These are phyloP conservation scores for Caenorhabditis sinica DNA, from an alignment of 2,888 invertebrate genomes.

Conservation along the genomic window DNA sequence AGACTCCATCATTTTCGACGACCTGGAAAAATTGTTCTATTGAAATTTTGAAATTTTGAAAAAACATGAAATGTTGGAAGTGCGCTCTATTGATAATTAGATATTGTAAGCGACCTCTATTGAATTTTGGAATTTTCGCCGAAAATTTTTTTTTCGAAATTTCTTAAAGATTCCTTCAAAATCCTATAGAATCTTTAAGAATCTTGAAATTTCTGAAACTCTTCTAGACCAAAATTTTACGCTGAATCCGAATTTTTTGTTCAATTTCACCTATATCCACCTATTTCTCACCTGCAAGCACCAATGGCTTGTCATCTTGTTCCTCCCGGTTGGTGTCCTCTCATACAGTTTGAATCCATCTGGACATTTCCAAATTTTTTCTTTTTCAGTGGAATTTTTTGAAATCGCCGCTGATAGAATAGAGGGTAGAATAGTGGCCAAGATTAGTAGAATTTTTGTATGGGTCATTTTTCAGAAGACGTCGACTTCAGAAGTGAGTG, in stretches of 20 bases:
- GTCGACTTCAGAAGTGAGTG: not conserved
- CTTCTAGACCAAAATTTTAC: not conserved
- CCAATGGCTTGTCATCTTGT: slow-evolving; percentile 47
- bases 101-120: too few species aligned
- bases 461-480: not conserved
- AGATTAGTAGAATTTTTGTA: not conserved
- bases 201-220: not conserved
- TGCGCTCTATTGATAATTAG: too few species aligned
- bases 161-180: not conserved
- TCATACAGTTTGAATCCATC: slow-evolving; percentile 51
- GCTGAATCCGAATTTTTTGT: not conserved
- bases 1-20: slow-evolving; percentile 48
- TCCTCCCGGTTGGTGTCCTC: slow-evolving; percentile 38
- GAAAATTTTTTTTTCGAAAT: not conserved
- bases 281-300: slow-evolving; percentile 43
- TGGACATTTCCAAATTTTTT: slow-evolving; percentile 32
- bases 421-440: not conserved
- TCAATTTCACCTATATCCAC: not conserved
- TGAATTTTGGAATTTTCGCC: too few species aligned
- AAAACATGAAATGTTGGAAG: too few species aligned
- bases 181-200: not conserved
- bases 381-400: not conserved
- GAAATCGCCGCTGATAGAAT: not conserved
- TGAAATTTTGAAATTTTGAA: too few species aligned
- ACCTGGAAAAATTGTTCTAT: slow-evolving; percentile 19